Conservation (phyloP, 2,888 invertebrate genomes). For the Myathropa florea region DNA sequence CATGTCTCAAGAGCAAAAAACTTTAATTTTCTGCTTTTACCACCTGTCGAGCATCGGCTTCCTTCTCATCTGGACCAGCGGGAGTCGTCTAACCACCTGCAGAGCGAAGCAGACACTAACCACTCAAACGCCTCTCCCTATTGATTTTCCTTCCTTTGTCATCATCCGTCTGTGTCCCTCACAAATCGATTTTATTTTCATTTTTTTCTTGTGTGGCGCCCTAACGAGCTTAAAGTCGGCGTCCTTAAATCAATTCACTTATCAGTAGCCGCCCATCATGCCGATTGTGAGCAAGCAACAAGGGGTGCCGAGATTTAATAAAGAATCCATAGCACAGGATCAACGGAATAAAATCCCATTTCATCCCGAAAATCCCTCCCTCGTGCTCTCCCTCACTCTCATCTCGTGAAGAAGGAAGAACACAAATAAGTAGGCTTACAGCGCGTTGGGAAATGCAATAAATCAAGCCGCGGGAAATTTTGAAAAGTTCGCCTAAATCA, state of each 20-base stretch:
- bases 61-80: constrained; percentile 1
- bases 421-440: neutral
- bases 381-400: neutral
- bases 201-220: neutral
- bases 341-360: constrained; percentile 47
- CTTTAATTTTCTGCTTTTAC: neutral
- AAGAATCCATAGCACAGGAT: constrained; percentile 36
- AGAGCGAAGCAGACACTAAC: neutral
- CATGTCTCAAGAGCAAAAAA: neutral
- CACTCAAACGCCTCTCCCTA: constrained; percentile 9
- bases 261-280: neutral
- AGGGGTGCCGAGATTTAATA: constrained; percentile 50
- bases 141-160: neutral
- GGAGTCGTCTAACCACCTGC: neutral
- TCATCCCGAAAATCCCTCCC: constrained; percentile 21
- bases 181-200: constrained; percentile 14
- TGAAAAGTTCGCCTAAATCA: constrained; percentile 55
- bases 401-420: neutral
- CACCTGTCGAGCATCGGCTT: constrained; percentile 7
- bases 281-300: constrained; percentile 12
- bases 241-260: neutral
- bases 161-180: neutral
- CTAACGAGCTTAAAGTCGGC: neutral
- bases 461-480: constrained; percentile 56
- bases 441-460: constrained; percentile 43